Percentiles rank a stretch among this genome's conserved stretches.
These are phyloP conservation scores for Arbacia lixula DNA, from an alignment of 53 echinoderm and acorn worm genomes.

Conservation along the genomic window DNA sequence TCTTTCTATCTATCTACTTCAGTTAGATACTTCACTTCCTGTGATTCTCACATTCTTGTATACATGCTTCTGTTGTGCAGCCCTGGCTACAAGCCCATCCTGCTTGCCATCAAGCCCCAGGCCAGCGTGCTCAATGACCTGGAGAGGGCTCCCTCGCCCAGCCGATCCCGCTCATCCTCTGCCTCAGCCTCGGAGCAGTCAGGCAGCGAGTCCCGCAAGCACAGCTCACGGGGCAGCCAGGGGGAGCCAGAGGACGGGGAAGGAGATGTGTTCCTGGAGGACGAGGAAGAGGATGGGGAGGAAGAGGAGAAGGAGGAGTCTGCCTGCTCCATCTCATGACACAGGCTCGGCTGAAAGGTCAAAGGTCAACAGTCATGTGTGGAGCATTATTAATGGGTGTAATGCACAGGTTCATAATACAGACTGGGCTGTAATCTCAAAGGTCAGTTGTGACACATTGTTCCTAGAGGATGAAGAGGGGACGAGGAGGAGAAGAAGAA, in stretches of 20 bases:
- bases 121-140: slow-evolving; percentile 77
- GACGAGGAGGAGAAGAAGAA: slow-evolving; percentile 80
- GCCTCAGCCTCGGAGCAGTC: slow-evolving; percentile 86
- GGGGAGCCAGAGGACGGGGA: slow-evolving; percentile 81
- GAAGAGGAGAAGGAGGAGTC: slow-evolving; percentile 64
- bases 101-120: slow-evolving; percentile 83
- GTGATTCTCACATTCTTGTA: too few relatives aligned
- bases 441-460: too few relatives aligned
- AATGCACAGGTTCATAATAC: too few relatives aligned
- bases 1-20: background rate
- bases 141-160: slow-evolving; percentile 78
- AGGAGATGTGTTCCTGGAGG: slow-evolving; percentile 86
- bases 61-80: too few relatives aligned
- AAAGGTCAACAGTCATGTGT: too few relatives aligned
- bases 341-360: slow-evolving; percentile 10
- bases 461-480: too few relatives aligned
- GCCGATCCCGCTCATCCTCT: slow-evolving; percentile 66
- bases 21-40: too few relatives aligned
- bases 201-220: slow-evolving; percentile 70
- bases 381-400: too few relatives aligned
- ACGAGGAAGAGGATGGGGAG: slow-evolving; percentile 76
- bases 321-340: slow-evolving; percentile 73
- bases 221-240: slow-evolving; percentile 70
- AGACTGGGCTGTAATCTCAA: too few relatives aligned
- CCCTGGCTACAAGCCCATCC: slow-evolving; percentile 87